phyloP scores from a whole-genome alignment of 2,113 vertebrate genomes.

The Marmota flaviventris region DNA sequence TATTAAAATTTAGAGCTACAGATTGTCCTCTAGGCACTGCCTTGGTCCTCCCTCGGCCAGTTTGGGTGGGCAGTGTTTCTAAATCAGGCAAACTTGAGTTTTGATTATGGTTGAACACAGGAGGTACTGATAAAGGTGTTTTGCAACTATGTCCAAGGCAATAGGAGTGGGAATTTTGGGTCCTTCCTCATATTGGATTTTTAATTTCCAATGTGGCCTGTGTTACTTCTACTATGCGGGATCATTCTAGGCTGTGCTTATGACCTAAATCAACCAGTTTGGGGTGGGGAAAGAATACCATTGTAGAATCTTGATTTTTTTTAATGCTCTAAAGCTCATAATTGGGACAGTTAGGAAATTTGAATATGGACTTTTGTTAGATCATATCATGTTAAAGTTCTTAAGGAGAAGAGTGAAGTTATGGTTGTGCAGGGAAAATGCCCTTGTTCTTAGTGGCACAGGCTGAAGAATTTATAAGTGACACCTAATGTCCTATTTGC shows the following conservation, averaged over 20 bases:
- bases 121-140: too few relatives aligned
- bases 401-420: neutral
- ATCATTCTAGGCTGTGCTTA: neutral
- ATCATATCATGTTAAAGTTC: neutral
- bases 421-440: neutral
- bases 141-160: too few relatives aligned
- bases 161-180: too few relatives aligned
- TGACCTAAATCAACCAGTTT: neutral
- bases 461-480: neutral
- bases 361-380: neutral
- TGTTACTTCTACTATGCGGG: neutral
- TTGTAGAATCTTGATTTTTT: neutral
- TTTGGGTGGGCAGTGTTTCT: neutral
- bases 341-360: neutral
- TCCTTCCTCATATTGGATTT: too few relatives aligned
- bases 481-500: neutral
- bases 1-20: neutral
- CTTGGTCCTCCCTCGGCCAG: neutral
- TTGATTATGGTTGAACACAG: neutral
- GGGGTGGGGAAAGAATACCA: neutral
- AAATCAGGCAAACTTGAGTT: neutral
- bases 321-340: neutral
- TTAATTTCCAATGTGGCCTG: too few relatives aligned
- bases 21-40: neutral
- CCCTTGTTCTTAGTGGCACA: neutral